Conservation (phyloP, 2,888 invertebrate genomes). For the Enoplolaimus lenunculus region DNA sequence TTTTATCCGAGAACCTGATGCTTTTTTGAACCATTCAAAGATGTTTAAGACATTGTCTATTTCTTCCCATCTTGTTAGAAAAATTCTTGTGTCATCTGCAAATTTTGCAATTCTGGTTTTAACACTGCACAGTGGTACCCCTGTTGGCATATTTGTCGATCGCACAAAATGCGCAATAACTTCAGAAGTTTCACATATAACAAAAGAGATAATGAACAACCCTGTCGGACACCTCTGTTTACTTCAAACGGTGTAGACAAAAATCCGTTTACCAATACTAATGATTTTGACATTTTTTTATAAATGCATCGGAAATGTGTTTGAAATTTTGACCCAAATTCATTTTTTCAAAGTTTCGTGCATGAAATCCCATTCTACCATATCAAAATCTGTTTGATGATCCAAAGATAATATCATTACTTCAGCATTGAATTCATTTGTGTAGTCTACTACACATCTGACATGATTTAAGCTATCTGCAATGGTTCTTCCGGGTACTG, state of each 20-base stretch:
- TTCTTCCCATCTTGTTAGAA: not conserved
- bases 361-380: not conserved
- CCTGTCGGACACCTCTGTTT: not conserved
- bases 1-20: not conserved
- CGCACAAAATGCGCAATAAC: not conserved
- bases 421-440: not conserved
- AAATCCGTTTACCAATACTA: not conserved
- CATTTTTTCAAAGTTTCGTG: not conserved
- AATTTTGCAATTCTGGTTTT: not conserved
- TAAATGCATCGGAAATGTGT: not conserved
- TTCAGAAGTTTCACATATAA: not conserved
- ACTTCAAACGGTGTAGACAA: not conserved
- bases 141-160: not conserved
- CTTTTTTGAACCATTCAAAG: not conserved
- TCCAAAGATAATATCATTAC: not conserved
- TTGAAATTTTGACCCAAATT: not conserved
- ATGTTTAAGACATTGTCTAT: not conserved
- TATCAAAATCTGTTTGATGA: not conserved
- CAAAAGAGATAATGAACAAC: not conserved
- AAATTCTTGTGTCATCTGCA: conserved; percentile 14
- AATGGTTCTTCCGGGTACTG: not conserved
- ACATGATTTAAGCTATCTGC: not conserved
- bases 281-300: not conserved
- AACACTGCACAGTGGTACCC: not conserved
- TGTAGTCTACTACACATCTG: not conserved